Conservation (phyloP, 2,797 vertebrate species). For the Tenualosa ilisha region DNA sequence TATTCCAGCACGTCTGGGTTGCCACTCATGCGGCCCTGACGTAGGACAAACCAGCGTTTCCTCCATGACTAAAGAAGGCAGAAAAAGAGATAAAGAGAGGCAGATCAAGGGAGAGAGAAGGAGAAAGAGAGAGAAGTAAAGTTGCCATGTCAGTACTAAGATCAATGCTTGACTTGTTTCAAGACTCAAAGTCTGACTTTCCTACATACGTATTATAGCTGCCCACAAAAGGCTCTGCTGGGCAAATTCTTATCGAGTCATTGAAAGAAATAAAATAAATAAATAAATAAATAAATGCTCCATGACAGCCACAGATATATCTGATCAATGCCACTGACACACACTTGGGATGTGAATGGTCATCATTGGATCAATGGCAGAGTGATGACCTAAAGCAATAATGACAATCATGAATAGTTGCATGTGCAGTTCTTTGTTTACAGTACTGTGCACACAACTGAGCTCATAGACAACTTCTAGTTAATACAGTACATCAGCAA, state of each 20-base stretch:
- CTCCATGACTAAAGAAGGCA: conserved; percentile 85
- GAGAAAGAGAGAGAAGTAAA: not conserved
- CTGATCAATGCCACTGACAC: not conserved
- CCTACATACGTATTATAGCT: not conserved
- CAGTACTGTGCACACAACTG: no score
- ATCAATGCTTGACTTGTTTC: not conserved
- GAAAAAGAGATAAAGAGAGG: conserved; percentile 14
- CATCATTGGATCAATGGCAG: not conserved
- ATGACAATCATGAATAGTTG: no score
- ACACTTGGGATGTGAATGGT: not conserved
- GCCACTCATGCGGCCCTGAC: conserved; percentile 92
- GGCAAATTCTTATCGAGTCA: no score
- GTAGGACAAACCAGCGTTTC: conserved; percentile 96
- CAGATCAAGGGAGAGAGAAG: not conserved
- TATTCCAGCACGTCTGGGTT: conserved; percentile 96
- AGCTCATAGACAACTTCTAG: not conserved
- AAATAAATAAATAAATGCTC: no score
- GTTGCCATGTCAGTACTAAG: not conserved
- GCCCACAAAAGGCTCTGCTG: not conserved
- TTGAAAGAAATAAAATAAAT: no score
- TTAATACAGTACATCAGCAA: not conserved
- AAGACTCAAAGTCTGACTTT: not conserved
- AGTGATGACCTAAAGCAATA: not conserved
- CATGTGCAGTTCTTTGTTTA: no score
- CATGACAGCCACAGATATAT: not conserved